Base-by-base conservation (phyloP, 2,888 invertebrate species). In the Athalia cordata region DNA sequence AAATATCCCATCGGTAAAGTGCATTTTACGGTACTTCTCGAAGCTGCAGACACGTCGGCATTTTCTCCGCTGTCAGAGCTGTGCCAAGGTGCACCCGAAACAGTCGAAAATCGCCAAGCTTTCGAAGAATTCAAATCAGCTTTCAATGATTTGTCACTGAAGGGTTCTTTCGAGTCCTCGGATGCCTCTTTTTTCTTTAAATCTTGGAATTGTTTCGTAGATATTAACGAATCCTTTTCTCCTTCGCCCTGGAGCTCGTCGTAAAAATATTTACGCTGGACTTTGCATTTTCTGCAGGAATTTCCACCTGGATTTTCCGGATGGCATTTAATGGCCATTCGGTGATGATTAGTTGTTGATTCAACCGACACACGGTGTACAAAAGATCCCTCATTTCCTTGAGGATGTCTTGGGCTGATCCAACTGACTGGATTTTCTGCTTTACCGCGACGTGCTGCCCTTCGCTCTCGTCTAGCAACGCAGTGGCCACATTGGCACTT, bases 11-110 rank as follows among this genome's bases (percentile, higher is more conserved):
- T 29, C 57, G 59, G 45, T 57, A 47, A 45, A 47, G 43, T 47
- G 3, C 59, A 47, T 47, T 72, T 49, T 8, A 62, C 50, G 29
- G 29, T 64, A 50, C 52, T 50, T 59, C n/a, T 78, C 59, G 81
- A 81, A 43, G 75, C 75, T 11, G 79, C 80, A 7, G 81, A 81
- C 5, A 81, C 57, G 45, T 81, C 81, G 3, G 80, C 81, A 49
- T 72, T 70, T 6, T 78, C 78, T 0, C 81, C 80, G 47, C 79
- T 81, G n/a, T 81, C 81, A 65, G 80, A 77, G 59, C 79, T 81
- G 43, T 75, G 59, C 72, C 72, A 72, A 15, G 57, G 59, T 15
- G 72, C 57, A 8, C 72, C 72, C 13, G 59, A 72, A 45, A 13
- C 45, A 8, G 72, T 59, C 4, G 45, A 59, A 47, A 13, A 59